Base-by-base conservation (phyloP, 2,113 vertebrate species). In the Pedetes capensis region DNA sequence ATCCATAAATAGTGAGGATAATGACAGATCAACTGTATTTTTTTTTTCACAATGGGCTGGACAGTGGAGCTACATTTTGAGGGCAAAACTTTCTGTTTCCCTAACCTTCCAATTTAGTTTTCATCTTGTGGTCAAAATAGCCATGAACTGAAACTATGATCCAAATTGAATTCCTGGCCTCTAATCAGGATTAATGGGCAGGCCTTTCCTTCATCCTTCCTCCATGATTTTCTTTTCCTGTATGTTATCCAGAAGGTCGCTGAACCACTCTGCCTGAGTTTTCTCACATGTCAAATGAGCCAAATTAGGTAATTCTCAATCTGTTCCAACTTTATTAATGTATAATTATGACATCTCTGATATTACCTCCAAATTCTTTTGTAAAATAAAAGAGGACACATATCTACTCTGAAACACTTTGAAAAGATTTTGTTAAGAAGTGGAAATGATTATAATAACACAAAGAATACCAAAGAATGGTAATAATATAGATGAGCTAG, bases 11-110 rank as follows among this genome's bases (percentile, higher is more conserved):
- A n/a, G 29, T 25, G 9, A 84, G 4, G 69, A 72, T 39, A 78
- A 81, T 83, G 23, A 82, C 18, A 91, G 42, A 49, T 59, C 32
- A 66, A 22, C 10, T 49, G 39, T 47, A 27, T 75, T 89, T 14
- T 49, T 34, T 53, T 86, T 37, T 79, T 59, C n/a, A 44, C 18
- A 63, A 14, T 51, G 29, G 29, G 32, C 47, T 91, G 71, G 25
- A 78, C 37, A 87, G 18, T 66, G 47, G n/a, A 75, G 42, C 12
- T 96, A 8, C 55, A 29, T 87, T 95, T 84, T 87, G 14, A 83
- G 6, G 34, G 84, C 37, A 96, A 76, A 84, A 79, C 59, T 75
- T 89, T 71, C 34, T 93, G 37, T 90, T 93, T 78, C 29, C 76
- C 55, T 94, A 42, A 78, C 23, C 39, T 39, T 64, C 44, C 61